phyloP scores from a whole-genome alignment of 2,888 invertebrate genomes.

The Iphiclides podalirius region DNA sequence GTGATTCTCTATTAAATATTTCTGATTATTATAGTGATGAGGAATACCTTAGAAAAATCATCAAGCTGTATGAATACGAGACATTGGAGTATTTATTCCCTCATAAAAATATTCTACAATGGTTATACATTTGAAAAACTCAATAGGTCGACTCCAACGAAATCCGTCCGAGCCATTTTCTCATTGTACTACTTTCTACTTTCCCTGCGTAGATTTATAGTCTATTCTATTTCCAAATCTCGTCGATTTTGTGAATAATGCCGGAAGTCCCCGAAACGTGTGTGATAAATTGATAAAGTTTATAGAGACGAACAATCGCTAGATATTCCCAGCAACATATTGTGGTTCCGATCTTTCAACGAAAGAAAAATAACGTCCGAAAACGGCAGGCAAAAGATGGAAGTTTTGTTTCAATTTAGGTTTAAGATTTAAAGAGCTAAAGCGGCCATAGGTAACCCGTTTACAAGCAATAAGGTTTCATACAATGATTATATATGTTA shows the following conservation, averaged over 20 bases:
- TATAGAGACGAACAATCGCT: background rate
- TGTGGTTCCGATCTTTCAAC: slow-evolving; percentile 1
- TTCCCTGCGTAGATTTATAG: background rate
- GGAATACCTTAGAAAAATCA: no score
- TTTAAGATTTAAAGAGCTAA: no score
- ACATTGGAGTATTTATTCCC: no score
- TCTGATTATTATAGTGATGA: no score
- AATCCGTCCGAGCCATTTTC: background rate
- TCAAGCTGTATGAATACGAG: no score
- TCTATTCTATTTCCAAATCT: slow-evolving; percentile 1
- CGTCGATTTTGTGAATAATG: slow-evolving; percentile 16
- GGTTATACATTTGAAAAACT: background rate
- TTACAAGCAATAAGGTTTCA: no score
- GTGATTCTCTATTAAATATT: no score
- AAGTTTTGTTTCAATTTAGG: no score
- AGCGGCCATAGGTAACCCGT: no score
- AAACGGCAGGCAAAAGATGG: background rate
- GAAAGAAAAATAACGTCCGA: no score
- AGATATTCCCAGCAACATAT: slow-evolving; percentile 3
- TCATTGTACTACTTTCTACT: background rate
- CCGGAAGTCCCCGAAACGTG: slow-evolving; percentile 5
- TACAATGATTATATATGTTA: no score
- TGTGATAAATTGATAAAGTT: slow-evolving; percentile 20
- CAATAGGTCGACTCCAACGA: background rate
- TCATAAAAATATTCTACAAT: background rate